A percentile compares a stretch with the other conserved stretches of the same genome.
phyloP scores from a whole-genome alignment of 2,797 vertebrate species.

The Pangasius djambal region DNA sequence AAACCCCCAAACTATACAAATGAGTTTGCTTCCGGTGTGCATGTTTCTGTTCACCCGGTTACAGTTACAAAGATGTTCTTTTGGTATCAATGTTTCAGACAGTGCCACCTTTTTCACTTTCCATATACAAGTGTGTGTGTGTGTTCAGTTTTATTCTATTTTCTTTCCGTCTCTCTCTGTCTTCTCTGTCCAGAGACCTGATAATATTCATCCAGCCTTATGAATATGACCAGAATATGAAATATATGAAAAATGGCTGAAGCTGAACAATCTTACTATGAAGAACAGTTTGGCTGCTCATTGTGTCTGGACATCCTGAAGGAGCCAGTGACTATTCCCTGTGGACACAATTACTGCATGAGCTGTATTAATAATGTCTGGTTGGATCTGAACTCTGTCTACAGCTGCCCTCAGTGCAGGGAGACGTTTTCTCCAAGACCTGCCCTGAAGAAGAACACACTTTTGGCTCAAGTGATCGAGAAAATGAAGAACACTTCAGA shows the following conservation, averaged over 20 bases:
- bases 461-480: constrained; percentile 53
- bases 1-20: too few species aligned
- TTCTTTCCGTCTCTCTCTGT: not conserved
- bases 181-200: not conserved
- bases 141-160: not conserved
- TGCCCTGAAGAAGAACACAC: constrained; percentile 62
- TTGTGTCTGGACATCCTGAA: constrained; percentile 67
- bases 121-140: not conserved
- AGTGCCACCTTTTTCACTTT: too few species aligned
- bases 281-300: constrained; percentile 64
- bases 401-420: constrained; percentile 67
- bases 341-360: constrained; percentile 65
- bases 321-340: constrained; percentile 63
- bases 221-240: too few species aligned
- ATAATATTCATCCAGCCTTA: constrained; percentile 11
- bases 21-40: too few species aligned
- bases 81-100: too few species aligned
- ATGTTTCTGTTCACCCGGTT: too few species aligned
- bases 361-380: constrained; percentile 64
- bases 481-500: not conserved
- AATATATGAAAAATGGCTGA: constrained; percentile 9
- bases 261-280: not conserved
- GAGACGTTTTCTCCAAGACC: constrained; percentile 62
- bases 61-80: too few species aligned
- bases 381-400: constrained; percentile 10